These are phyloP conservation scores for Mastomys natalensis DNA, from an alignment of 2,113 vertebrate species.

Conservation along the genomic window DNA sequence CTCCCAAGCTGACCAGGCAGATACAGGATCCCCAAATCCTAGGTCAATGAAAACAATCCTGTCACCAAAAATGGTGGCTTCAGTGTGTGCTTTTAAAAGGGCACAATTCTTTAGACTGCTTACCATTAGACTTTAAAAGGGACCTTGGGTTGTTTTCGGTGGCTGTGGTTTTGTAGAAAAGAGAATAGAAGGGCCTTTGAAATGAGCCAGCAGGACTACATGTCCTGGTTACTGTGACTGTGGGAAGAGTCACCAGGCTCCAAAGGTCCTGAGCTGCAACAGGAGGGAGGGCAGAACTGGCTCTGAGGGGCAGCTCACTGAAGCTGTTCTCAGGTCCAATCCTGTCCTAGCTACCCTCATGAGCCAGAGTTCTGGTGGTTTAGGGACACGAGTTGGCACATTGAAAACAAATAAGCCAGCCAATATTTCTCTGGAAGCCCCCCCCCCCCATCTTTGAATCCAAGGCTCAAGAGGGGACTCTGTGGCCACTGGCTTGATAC, in stretches of 20 bases:
- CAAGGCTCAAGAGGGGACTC: neutral
- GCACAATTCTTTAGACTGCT: neutral
- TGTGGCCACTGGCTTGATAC: fast-evolving
- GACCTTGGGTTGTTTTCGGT: neutral
- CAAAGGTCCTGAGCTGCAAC: fast-evolving
- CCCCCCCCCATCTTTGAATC: fast-evolving
- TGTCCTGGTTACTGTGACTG: neutral
- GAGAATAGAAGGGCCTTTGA: neutral
- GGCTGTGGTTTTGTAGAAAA: neutral
- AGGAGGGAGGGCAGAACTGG: neutral
- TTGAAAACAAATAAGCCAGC: neutral
- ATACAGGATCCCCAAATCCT: neutral
- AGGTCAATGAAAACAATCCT: neutral
- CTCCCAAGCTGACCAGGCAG: neutral
- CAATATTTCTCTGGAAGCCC: fast-evolving
- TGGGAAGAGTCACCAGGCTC: fast-evolving
- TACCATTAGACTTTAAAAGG: neutral
- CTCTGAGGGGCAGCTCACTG: fast-evolving
- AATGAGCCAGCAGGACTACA: neutral
- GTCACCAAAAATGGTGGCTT: neutral
- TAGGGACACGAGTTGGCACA: neutral
- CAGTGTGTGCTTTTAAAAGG: neutral
- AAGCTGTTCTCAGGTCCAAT: neutral
- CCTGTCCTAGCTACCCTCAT: fast-evolving
- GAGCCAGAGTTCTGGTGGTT: neutral